Base-by-base conservation (phyloP, 2,113 vertebrate genomes). In the Cryptomyrus ogoouensis region DNA sequence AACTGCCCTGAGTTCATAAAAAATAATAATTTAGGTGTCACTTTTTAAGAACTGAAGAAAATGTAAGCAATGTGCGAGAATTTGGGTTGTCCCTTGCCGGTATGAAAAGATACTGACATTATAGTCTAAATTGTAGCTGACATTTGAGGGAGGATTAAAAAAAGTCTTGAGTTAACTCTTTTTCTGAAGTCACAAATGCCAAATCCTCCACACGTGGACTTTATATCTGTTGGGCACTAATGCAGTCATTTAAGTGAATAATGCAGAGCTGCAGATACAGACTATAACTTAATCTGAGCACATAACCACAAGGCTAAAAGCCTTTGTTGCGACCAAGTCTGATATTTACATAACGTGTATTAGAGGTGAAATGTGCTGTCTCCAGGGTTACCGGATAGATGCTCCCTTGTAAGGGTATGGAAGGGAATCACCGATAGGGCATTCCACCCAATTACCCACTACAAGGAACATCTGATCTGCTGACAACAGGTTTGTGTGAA, bases 371-470 rank as follows among this genome's bases (percentile, higher is more conserved):
- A 53, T 88, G 89, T 88, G 62, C 62, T 19, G 35, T 90, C 49
- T 56, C 89, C 85, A 10, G n/a, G 89, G 89, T 77, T 87, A 90
- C 89, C 5, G 58, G 35, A 5, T 27, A 88, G 27, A 35, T 49
- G 12, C 62, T 52, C 49, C 56, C 21, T 47, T 77, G 31, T 74
- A 9, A 88, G 89, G 27, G 52, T 31, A 74, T 44, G 21, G 86
- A 77, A 66, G 87, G 62, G 85, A 46, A 77, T 46, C 89, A 52
- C 62, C 5, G 62, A 44, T 24, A 87, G 62, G 31, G 31, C 84
- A 47, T 90, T 90, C 62, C 66, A 44, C 84, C 87, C 66, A 77
- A 87, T 80, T 88, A 87, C 47, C 66, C 66, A 19, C 62, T 50
- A 39, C 46, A 86, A 86, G 44, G 49, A 66, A 39, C 53, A 84